Base-by-base conservation (phyloP, 1,140 invertebrate genomes). In the Vollenhovia emeryi region DNA sequence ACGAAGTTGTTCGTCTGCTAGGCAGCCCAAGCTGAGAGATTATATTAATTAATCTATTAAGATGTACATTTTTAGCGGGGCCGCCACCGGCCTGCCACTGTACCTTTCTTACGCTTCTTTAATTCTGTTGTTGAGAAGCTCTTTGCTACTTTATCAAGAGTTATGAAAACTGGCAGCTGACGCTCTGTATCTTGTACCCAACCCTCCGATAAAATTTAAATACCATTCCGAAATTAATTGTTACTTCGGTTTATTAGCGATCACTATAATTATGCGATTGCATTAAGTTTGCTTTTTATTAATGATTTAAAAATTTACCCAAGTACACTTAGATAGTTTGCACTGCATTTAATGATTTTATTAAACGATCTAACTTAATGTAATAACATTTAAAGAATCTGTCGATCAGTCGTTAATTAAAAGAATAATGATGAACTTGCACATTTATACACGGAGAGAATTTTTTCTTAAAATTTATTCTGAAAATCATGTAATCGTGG, bases 31-130 rank as follows among this genome's bases (percentile, higher is more conserved):
- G 48, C 84, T 18, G 43, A 79, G 76, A 86, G 90, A 89, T 91
- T 91, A 91, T 89, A 91, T 91, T 91, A 91, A 91, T 91, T 91
- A 91, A 91, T 91, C 87, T 90, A 91, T 91, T 91, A 91, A 91
- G 90, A 91, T 91, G 90, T 91, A 91, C 90, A 91, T 91, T 91
- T 89, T 91, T 89, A 91, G 79, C 73, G 75, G 36, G 40, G 60
- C 57, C 15, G 66, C 59, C 64, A 74, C 40, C 43, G 52, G 11
- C 50, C 59, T n/a, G 73, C 45, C 24, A n/a, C 21, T 40, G 18
- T 78, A 64, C 71, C 73, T 84, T 84, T 79, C 76, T 86, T 84
- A 69, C 24, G 48, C 69, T 71, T 80, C 45, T 84, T 80, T 71
- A 64, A 74, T 86, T 68, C 78, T 86, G 79, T 86, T 73, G 86